A percentile compares a stretch with the other conserved stretches of the same genome.
phyloP scores from a whole-genome alignment of 2,888 invertebrate species.

The Troides helena region DNA sequence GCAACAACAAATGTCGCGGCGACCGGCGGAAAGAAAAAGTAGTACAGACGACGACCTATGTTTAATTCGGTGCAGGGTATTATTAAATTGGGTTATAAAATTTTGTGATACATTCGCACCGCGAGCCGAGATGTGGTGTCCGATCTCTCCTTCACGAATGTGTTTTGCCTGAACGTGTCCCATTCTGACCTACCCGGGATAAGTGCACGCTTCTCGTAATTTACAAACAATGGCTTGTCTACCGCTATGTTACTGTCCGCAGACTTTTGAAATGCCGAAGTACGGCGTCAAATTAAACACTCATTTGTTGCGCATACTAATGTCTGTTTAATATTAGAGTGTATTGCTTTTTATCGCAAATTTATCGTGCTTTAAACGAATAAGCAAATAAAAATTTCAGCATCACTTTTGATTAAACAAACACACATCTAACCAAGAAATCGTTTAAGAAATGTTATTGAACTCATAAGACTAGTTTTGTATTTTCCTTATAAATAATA shows the following conservation, averaged over 20 bases:
- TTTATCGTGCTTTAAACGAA: neutral
- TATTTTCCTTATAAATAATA: neutral
- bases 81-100: slow-evolving; percentile 55
- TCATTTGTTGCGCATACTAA: slow-evolving; percentile 37
- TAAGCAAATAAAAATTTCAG: neutral
- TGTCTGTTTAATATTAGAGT: slow-evolving; percentile 15
- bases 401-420: too few relatives aligned
- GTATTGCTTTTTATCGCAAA: neutral
- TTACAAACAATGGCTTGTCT: slow-evolving; percentile 79
- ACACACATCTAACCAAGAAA: too few relatives aligned
- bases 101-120: slow-evolving; percentile 47
- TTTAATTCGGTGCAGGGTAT: slow-evolving; percentile 42
- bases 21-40: slow-evolving; percentile 45
- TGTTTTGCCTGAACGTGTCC: slow-evolving; percentile 26
- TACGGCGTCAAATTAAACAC: slow-evolving; percentile 66
- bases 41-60: slow-evolving; percentile 42
- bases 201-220: slow-evolving; percentile 60
- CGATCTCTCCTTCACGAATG: slow-evolving; percentile 42
- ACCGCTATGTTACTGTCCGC: slow-evolving; percentile 63
- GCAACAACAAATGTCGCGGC: slow-evolving; percentile 50
- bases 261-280: slow-evolving; percentile 62
- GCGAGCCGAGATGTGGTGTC: slow-evolving; percentile 37
- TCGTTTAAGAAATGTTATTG: too few relatives aligned
- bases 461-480: neutral
- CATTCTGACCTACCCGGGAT: slow-evolving; percentile 43